Conservation (phyloP, 2,888 invertebrate species). For the Pseudococcus viburni region DNA sequence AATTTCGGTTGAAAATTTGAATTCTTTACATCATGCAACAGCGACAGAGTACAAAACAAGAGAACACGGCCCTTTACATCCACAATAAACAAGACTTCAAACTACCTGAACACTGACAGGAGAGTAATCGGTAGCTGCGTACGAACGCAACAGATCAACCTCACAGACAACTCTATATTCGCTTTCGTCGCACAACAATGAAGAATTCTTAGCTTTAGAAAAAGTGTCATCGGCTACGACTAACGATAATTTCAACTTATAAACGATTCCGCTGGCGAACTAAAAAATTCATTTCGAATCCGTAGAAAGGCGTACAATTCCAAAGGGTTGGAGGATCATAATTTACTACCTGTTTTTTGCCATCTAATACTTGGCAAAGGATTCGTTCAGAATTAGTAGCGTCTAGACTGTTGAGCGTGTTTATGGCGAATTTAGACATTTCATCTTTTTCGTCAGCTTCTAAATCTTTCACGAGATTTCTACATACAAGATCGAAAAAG, state of each 20-base stretch:
- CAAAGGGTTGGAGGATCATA: background rate
- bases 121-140: slow-evolving; percentile 68
- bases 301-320: background rate
- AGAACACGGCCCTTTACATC: background rate
- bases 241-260: slow-evolving; percentile 71
- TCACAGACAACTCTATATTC: slow-evolving; percentile 74
- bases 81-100: background rate
- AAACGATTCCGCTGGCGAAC: slow-evolving; percentile 71
- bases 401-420: slow-evolving; percentile 74
- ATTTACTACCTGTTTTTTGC: slow-evolving; percentile 70
- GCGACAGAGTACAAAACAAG: background rate
- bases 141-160: slow-evolving; percentile 72
- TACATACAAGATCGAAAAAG: background rate
- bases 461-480: slow-evolving; percentile 45
- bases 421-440: slow-evolving; percentile 73
- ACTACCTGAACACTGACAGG: slow-evolving; percentile 39
- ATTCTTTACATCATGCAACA: background rate
- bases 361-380: slow-evolving; percentile 73
- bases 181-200: background rate
- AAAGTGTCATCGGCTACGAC: slow-evolving; percentile 70
- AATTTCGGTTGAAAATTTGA: background rate
- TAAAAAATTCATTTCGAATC: background rate
- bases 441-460: slow-evolving; percentile 69
- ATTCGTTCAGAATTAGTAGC: slow-evolving; percentile 73
- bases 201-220: background rate